Evolutionary conservation across 2,113 vertebrate species (phyloP), one percentile per base, ranked within the genome.

Genomic region (Embiotoca jacksoni): DNA sequence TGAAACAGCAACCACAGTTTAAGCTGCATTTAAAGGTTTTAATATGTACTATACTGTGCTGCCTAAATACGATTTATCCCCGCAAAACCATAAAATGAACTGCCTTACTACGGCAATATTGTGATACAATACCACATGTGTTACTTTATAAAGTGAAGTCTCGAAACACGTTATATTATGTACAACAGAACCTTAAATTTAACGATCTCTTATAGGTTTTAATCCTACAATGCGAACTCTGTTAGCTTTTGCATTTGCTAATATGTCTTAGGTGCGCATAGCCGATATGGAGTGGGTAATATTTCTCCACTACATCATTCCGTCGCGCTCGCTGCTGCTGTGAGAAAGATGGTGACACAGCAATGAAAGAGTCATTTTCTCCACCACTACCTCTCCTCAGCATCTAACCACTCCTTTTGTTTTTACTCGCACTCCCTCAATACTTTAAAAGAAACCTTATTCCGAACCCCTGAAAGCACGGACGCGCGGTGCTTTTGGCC

Each of bases 271-370:
- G 70, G 54, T 62, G 69, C 63, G 75, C 60, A 49, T 72, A 30
- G 23, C 23, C 23, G 23, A 23, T 23, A 23, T 23, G 23, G 55
- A 66, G 58, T 31, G 75, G 60, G 23, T 23, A 63, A 72, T 64
- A 41, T 81, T 77, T 74, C 67, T 81, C 71, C 36, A 66, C 75
- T 36, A 60, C 75, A 83, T 80, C 77, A 78, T 60, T 79, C 75
- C 59, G 57, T 81, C 81, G 66, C 57, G 61, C 75, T 44, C 59
- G 44, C 39, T 66, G 78, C 74, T 68, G 56, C 65, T 72, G n/a
- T 35, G 67, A 74, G 44, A 88, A 86, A 82, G 59, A 89, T 81
- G 82, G 87, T 88, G 90, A 87, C 83, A 88, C 83, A 84, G 85
- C 89, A 83, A 33, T 55, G 84, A 79, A 81, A 75, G 67, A 86